phyloP scores from a whole-genome alignment of 2,797 vertebrate genomes.

The Smutsia gigantea region DNA sequence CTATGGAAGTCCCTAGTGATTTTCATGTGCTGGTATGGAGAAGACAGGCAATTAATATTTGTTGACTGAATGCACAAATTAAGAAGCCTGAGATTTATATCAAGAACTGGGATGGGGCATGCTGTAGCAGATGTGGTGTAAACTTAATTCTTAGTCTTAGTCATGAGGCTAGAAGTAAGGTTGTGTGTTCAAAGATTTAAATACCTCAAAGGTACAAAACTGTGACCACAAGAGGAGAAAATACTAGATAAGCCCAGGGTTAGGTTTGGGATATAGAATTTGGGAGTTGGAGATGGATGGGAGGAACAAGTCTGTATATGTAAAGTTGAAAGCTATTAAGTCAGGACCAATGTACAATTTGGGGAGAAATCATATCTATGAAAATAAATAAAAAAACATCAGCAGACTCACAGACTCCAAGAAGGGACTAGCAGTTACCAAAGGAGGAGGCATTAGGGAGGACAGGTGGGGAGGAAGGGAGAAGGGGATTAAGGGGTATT shows the following conservation, averaged over 20 bases:
- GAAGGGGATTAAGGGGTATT: too few relatives aligned
- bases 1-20: background rate
- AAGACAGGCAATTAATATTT: background rate
- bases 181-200: background rate
- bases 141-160: background rate
- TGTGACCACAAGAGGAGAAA: background rate
- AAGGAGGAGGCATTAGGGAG: too few relatives aligned
- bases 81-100: background rate
- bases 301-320: background rate
- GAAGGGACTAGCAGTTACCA: too few relatives aligned
- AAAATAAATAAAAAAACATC: background rate
- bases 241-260: background rate
- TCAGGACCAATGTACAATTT: background rate
- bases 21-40: background rate
- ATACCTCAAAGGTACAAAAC: background rate
- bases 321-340: background rate
- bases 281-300: background rate
- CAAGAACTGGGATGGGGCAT: background rate
- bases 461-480: too few relatives aligned
- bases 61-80: background rate
- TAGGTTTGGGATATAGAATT: background rate
- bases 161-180: background rate
- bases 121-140: background rate
- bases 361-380: background rate
- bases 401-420: too few relatives aligned